Conservation (phyloP, 2,113 vertebrate species). For the Perca fluviatilis region DNA sequence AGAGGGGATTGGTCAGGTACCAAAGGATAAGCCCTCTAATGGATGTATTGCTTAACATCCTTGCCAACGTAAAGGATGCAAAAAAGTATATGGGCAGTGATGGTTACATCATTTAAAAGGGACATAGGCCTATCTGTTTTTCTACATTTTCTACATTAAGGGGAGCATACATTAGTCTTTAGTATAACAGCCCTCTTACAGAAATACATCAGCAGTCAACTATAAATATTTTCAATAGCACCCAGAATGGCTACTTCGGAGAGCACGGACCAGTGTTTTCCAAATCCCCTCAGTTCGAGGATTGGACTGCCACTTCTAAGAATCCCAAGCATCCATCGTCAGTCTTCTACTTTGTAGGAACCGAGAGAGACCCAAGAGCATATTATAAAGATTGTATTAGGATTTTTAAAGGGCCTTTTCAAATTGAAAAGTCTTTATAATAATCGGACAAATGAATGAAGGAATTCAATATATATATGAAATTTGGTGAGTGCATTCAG, state of each 20-base stretch:
- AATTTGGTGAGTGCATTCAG: background rate
- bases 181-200: slow-evolving; percentile 22
- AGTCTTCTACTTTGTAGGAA: slow-evolving; percentile 4
- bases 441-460: background rate
- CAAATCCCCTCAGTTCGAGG: background rate
- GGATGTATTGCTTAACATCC: too few relatives aligned
- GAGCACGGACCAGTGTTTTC: background rate
- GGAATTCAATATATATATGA: background rate
- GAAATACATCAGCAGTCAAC: slow-evolving; percentile 36
- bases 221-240: slow-evolving; percentile 25
- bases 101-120: too few relatives aligned
- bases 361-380: background rate
- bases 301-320: background rate
- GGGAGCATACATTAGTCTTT: too few relatives aligned
- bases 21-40: too few relatives aligned
- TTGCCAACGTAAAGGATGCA: too few relatives aligned
- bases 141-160: too few relatives aligned
- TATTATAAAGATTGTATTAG: background rate
- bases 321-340: background rate
- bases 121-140: too few relatives aligned
- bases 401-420: background rate
- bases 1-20: too few relatives aligned
- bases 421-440: slow-evolving; percentile 7
- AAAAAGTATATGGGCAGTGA: too few relatives aligned
- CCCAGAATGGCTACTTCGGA: slow-evolving; percentile 10